Percentiles rank a stretch among this genome's conserved stretches.
Evolutionary conservation across 30 jellyfish, hydroid and myxozoan genomes (phyloP).

Genomic region (Phacellophora camtschatica): DNA sequence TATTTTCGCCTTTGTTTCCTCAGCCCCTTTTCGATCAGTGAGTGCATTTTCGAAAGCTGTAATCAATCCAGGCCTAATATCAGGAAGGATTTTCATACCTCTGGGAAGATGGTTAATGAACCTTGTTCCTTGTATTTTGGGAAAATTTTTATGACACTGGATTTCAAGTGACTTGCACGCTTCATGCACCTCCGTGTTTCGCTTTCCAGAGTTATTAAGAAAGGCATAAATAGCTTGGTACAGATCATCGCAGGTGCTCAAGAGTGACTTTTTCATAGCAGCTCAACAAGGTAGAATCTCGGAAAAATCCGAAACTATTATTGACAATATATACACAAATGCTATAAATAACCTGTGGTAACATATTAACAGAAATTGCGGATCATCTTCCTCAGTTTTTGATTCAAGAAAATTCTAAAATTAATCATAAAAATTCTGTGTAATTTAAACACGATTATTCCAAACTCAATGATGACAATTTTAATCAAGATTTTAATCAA

Average conservation of each 20-base stretch:
- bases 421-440: too few relatives aligned
- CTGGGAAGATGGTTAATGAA: slow-evolving; percentile 18
- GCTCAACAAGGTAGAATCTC: too few relatives aligned
- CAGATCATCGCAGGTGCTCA: slow-evolving; percentile 13
- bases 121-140: slow-evolving; percentile 41
- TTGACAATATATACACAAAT: too few relatives aligned
- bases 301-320: too few relatives aligned
- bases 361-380: too few relatives aligned
- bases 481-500: too few relatives aligned
- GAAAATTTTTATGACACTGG: not conserved
- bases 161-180: slow-evolving; percentile 18
- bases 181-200: not conserved
- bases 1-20: slow-evolving; percentile 29
- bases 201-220: slow-evolving; percentile 33
- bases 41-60: slow-evolving; percentile 34
- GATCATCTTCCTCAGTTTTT: too few relatives aligned
- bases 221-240: slow-evolving; percentile 4
- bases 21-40: not conserved
- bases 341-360: too few relatives aligned
- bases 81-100: not conserved
- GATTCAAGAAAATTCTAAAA: too few relatives aligned
- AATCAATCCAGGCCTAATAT: slow-evolving; percentile 44
- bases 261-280: not conserved
- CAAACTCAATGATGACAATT: too few relatives aligned
- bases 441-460: too few relatives aligned